A percentile compares a stretch with the other conserved stretches of the same genome.
Evolutionary conservation across 2,113 vertebrate species (phyloP).

Genomic region (Solenodon paradoxus): DNA sequence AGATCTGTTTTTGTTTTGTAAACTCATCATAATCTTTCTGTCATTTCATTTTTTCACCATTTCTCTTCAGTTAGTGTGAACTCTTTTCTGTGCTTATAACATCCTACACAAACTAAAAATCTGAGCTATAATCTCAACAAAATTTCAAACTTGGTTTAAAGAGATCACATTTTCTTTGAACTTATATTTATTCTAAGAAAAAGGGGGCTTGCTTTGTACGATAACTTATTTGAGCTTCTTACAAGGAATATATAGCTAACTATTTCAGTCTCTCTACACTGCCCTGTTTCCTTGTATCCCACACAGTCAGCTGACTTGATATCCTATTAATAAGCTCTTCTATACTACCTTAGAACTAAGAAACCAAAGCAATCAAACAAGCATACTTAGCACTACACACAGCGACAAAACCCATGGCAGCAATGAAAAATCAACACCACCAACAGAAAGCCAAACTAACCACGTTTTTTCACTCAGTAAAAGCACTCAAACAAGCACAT

Average conservation of each 20-base stretch:
- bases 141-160: neutral
- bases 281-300: neutral
- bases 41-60: neutral
- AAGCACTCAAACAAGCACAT: neutral
- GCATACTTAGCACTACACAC: neutral
- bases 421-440: slow-evolving; percentile 2
- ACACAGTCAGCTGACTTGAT: neutral
- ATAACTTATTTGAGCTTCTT: neutral
- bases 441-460: neutral
- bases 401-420: neutral
- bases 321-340: neutral
- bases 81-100: neutral
- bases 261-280: neutral
- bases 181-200: neutral
- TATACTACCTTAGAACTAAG: neutral
- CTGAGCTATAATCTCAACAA: neutral
- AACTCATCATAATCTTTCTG: neutral
- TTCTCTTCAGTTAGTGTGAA: neutral
- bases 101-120: neutral
- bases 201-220: neutral
- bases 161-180: neutral
- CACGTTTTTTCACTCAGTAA: neutral
- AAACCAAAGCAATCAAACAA: neutral
- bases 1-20: neutral
- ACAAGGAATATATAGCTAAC: neutral